Conservation (phyloP, 2,888 invertebrate species). For the Xanthostigma xanthostigma region DNA sequence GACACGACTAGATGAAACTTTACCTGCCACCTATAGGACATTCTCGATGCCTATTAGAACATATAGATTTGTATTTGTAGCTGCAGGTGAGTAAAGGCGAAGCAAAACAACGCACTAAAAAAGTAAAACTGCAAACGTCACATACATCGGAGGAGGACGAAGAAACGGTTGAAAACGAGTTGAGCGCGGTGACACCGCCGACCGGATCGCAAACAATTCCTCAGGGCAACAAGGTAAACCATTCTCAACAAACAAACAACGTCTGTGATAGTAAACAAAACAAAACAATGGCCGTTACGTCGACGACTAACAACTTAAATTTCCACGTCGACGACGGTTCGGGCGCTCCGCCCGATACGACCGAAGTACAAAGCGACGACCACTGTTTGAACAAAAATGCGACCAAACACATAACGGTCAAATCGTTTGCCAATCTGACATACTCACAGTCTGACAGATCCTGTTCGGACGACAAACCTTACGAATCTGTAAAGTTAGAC, state of each 20-base stretch:
- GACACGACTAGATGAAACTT: too few species aligned
- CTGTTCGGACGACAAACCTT: too few species aligned
- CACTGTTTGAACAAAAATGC: not conserved
- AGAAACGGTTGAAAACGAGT: not conserved
- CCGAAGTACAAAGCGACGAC: conserved; percentile 14
- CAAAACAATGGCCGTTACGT: not conserved
- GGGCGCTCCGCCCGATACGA: too few species aligned
- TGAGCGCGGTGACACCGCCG: not conserved
- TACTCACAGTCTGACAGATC: too few species aligned
- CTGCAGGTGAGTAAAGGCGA: too few species aligned
- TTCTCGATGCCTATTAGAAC: too few species aligned
- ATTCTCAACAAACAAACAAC: not conserved
- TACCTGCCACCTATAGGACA: too few species aligned
- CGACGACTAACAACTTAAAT: not conserved
- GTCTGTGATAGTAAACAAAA: conserved; percentile 5
- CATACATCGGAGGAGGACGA: conserved; percentile 6
- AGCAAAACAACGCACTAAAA: too few species aligned
- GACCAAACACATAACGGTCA: conserved; percentile 3
- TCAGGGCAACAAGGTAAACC: conserved; percentile 1
- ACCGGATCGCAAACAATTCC: not conserved
- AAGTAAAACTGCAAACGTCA: conserved; percentile 5
- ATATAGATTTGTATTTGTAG: too few species aligned
- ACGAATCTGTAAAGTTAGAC: too few species aligned
- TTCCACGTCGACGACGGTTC: too few species aligned
- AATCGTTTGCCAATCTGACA: conserved; percentile 2